Conservation (phyloP, 2,113 vertebrate genomes). For the Centropristis striata region DNA sequence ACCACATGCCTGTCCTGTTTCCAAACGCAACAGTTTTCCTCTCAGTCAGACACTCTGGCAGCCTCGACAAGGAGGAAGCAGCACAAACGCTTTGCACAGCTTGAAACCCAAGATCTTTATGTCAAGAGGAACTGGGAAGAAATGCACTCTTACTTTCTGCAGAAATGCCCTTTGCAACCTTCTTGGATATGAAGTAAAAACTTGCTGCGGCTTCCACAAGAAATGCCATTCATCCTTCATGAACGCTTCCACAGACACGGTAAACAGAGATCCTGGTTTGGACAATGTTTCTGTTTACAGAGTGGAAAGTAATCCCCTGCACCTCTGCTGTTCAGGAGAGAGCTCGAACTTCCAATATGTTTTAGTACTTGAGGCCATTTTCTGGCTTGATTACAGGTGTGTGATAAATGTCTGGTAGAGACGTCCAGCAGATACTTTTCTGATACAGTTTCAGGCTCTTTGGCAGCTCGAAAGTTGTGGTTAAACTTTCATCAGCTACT, state of each 20-base stretch:
- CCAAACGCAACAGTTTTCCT: constrained; percentile 67
- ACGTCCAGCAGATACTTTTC: constrained; percentile 50
- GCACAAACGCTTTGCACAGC: constrained; percentile 38
- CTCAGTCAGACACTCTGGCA: constrained; percentile 44
- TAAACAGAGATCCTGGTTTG: constrained; percentile 39
- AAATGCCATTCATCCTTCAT: constrained; percentile 54
- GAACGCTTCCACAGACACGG: constrained; percentile 74
- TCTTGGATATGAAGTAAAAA: constrained; percentile 32
- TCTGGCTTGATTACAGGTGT: constrained; percentile 54
- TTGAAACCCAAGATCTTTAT: constrained; percentile 53
- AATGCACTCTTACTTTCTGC: constrained; percentile 25
- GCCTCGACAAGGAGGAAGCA: constrained; percentile 39
- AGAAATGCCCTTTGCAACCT: constrained; percentile 44
- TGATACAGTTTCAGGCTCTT: constrained; percentile 54
- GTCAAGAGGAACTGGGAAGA: constrained; percentile 57
- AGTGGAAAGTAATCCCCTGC: constrained; percentile 58
- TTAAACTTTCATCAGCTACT: constrained; percentile 45
- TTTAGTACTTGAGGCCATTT: constrained; percentile 37
- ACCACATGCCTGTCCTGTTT: constrained; percentile 67
- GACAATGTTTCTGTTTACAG: constrained; percentile 69
- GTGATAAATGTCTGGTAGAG: constrained; percentile 39
- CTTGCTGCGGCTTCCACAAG: constrained; percentile 20
- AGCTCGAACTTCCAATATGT: constrained; percentile 49
- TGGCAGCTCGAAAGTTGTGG: constrained; percentile 38
- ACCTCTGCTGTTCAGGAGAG: constrained; percentile 46